Evolutionary conservation across 2,113 vertebrate genomes (phyloP).

Genomic region (Lophochroa leadbeateri): DNA sequence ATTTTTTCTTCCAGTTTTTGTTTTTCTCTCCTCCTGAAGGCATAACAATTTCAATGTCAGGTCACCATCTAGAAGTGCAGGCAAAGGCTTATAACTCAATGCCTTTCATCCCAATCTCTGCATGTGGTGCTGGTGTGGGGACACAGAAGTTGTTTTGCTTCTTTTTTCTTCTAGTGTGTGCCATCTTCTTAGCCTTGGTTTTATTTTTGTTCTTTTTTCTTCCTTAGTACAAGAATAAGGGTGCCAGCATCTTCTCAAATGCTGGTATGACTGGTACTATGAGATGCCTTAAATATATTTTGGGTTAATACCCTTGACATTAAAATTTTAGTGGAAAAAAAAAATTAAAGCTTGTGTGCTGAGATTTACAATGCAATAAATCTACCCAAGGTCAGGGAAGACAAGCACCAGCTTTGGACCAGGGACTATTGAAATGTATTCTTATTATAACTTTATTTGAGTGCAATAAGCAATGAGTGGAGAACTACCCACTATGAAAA

Average conservation of each 20-base stretch:
- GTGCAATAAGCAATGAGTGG: conserved; percentile 65
- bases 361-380: conserved; percentile 63
- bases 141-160: background rate
- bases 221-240: background rate
- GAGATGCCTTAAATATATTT: conserved; percentile 35
- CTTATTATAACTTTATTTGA: conserved; percentile 76
- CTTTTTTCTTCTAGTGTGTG: background rate
- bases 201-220: background rate
- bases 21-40: background rate
- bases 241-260: background rate
- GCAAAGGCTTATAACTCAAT: background rate
- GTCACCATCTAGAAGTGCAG: background rate
- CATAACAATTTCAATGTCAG: background rate
- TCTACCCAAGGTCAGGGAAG: conserved; percentile 65
- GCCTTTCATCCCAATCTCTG: background rate
- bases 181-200: background rate
- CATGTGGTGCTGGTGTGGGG: background rate
- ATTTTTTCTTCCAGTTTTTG: background rate
- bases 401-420: conserved; percentile 57
- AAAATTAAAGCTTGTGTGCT: conserved; percentile 4
- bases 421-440: conserved; percentile 64
- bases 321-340: conserved; percentile 33
- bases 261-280: background rate
- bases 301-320: background rate
- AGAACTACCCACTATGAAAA: conserved; percentile 44